Evolutionary conservation across 2,888 invertebrate genomes (phyloP).

Genomic region (Smittia sp.): DNA sequence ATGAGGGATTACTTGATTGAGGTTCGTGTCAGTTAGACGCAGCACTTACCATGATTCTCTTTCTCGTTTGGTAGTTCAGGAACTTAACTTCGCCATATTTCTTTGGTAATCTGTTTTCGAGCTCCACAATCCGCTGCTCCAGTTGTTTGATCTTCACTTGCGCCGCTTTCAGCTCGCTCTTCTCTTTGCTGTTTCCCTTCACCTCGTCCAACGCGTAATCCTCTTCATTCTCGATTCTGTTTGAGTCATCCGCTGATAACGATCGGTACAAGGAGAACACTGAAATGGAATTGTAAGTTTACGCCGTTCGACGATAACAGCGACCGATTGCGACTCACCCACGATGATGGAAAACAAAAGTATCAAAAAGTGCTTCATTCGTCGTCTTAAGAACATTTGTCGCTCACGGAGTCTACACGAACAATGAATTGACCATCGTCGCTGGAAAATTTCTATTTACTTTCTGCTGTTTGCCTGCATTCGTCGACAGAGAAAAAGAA

Average conservation of each 20-base stretch:
- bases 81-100: constrained; percentile 89
- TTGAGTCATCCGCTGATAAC: background rate
- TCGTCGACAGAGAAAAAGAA: background rate
- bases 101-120: constrained; percentile 63
- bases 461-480: background rate
- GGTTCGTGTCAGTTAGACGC: too few relatives aligned
- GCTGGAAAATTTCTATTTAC: constrained; percentile 1
- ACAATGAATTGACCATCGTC: background rate
- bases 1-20: constrained; percentile 35
- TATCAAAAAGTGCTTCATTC: constrained; percentile 20
- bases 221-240: background rate
- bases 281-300: background rate
- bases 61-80: constrained; percentile 86
- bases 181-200: background rate
- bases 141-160: constrained; percentile 11
- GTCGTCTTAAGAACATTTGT: constrained; percentile 24
- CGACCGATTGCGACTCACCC: background rate
- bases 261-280: constrained; percentile 19
- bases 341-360: constrained; percentile 11
- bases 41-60: constrained; percentile 77
- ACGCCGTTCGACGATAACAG: background rate
- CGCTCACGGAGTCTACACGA: background rate
- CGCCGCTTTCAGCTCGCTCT: background rate
- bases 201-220: background rate
- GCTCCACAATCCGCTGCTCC: background rate